Percentiles rank a stretch among this genome's conserved stretches.
Evolutionary conservation across 2,797 vertebrate genomes (phyloP).

Genomic region (Garrulus glandarius): DNA sequence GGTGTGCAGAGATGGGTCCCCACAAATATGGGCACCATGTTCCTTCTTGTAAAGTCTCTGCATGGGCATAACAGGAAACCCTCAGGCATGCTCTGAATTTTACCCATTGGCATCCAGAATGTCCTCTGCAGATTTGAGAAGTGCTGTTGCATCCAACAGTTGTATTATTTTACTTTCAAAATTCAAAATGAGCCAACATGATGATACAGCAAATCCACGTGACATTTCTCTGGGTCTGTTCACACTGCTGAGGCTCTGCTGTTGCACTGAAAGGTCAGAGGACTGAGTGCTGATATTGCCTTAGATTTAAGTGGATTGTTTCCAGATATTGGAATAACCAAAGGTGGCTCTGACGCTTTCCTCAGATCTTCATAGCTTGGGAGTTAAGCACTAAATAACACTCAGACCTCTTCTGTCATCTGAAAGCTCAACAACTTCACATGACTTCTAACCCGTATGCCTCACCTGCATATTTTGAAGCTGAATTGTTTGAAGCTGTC

Average conservation of each 20-base stretch:
- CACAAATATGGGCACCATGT: rapidly evolving
- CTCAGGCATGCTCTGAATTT: not conserved
- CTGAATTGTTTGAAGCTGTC: constrained; percentile 39
- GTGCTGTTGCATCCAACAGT: not conserved
- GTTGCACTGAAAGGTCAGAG: not conserved
- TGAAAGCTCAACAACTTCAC: not conserved
- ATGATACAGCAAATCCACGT: not conserved
- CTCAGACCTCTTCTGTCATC: not conserved
- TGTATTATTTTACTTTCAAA: not conserved
- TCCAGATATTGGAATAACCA: not conserved
- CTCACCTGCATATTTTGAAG: not conserved
- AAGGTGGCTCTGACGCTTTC: not conserved
- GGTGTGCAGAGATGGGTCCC: rapidly evolving
- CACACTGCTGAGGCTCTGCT: not conserved
- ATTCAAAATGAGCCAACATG: not conserved
- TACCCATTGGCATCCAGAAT: not conserved
- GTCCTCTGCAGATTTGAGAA: not conserved
- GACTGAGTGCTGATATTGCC: not conserved
- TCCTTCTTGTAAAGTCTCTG: not conserved
- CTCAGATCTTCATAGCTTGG: not conserved
- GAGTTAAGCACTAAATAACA: not conserved
- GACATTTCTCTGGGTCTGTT: not conserved
- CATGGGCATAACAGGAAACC: not conserved
- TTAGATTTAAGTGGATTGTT: not conserved
- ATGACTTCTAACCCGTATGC: not conserved